Base-by-base conservation (phyloP, 2,797 vertebrate species). In the Phylloscopus collybita region DNA sequence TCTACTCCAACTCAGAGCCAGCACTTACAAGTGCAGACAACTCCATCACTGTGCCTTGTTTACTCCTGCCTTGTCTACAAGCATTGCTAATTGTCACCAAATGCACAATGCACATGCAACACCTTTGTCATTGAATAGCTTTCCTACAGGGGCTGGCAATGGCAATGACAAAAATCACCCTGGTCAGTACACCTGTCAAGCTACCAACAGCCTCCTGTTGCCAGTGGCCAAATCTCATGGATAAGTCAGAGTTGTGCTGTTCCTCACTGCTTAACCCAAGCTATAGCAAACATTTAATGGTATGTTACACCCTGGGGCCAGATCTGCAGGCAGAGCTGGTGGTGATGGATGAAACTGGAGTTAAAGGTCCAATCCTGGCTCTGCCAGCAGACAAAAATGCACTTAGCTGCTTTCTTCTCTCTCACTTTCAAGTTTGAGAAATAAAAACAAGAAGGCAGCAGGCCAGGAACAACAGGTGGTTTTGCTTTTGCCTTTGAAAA, bases 71-170 rank as follows among this genome's bases (percentile, higher is more conserved):
- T 60, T 13, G 0, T 27, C 59, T 75, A 60, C 29, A 67, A 30
- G 13, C 7, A 62, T 60, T n/a, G 23, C 16, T 53, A 50, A 62
- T 19, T 67, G n/a, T 23, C 60, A 84, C 14, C 42, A 80, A 80
- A 71, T 1, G 5, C 1, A 0, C 4, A 80, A 71, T 1, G 5
- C 1, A 0, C 4, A 6, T 40, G 4, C 13, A 74, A 60, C 54
- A 78, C 25, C n/a, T 34, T 11, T 18, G 34, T 16, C 22, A 69
- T 0, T 32, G 23, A 72, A 61, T 12, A 47, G 4, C 16, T 61
- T 66, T 83, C 27, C 54, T 40, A 4, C 0, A 59, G 27, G 45
- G 34, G 22, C n/a, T 70, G 20, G 17, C n/a, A n/a, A 9, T 0
- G 1, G n/a, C 38, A 38, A 22, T 51, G 61, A n/a, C 62, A 78